phyloP scores from a whole-genome alignment of 2,797 vertebrate genomes.

The Graptemys geographica region DNA sequence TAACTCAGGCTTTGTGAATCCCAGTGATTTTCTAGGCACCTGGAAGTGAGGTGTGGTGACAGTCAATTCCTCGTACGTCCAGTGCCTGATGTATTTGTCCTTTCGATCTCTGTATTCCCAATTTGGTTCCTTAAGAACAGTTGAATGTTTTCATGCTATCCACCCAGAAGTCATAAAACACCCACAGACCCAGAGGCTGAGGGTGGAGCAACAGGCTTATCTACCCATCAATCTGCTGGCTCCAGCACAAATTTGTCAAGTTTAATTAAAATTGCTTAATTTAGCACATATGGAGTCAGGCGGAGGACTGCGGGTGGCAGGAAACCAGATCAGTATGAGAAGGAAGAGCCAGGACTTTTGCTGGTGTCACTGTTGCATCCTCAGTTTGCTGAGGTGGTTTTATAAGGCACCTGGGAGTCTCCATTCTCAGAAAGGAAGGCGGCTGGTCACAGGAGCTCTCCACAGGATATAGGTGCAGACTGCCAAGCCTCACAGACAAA shows the following conservation, averaged over 20 bases:
- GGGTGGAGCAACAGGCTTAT: not conserved
- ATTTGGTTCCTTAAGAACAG: not conserved
- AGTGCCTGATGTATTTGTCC: not conserved
- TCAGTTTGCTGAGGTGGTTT: not conserved
- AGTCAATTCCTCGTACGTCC: not conserved
- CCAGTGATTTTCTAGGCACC: not conserved
- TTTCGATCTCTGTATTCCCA: not conserved
- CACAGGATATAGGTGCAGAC: too few species aligned
- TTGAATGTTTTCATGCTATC: too few species aligned
- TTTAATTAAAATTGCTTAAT: not conserved
- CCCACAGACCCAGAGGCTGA: not conserved
- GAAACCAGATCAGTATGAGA: not conserved
- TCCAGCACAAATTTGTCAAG: accelerated
- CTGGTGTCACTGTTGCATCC: not conserved
- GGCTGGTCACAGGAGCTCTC: too few species aligned
- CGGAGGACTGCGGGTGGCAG: not conserved
- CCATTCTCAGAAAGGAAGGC: not conserved
- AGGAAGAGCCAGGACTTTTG: not conserved
- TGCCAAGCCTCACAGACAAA: too few species aligned
- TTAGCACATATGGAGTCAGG: not conserved
- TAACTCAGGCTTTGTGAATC: not conserved
- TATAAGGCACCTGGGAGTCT: not conserved
- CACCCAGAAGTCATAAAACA: not conserved
- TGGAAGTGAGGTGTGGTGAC: not conserved
- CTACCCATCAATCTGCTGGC: not conserved